Evolutionary conservation across 2,113 vertebrate genomes (phyloP), one percentile per base, ranked within the genome.

Genomic region (Gobiocypris rarus): DNA sequence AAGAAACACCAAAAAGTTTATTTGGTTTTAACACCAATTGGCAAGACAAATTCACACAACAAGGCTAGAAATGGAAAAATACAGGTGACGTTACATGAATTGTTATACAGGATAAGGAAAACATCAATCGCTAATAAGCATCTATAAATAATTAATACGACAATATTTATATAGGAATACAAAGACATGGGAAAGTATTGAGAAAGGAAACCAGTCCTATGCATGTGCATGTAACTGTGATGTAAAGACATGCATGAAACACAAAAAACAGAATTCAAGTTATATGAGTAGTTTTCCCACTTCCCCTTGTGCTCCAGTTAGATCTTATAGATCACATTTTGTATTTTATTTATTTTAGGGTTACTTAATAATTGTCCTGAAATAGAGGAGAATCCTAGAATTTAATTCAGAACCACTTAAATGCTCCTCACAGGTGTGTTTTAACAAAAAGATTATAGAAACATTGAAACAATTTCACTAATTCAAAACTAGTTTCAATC

Each of bases 111-210:
- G 88, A 92, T 86, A 91, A 76, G 56, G 79, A 91, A 85, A 82
- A 82, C 82, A 83, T 89, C 89, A 92, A 92, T 86, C 87, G 75
- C 86, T 91, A 88, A 90, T 89, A 82, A 88, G 86, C 87, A 76
- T 50, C 91, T 85, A 91, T 93, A 94, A 95, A 94, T 93, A 94
- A 88, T 90, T 89, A 93, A 80, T 80, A 67, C 91, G 90, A 91
- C 88, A 90, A 78, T 48, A 86, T 89, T 90, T 81, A 89, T 92
- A 89, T 90, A 91, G 17, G 86, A 75, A 91, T 82, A 87, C 84
- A 87, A 90, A 86, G 90, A 86, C 83, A 87, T 81, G 86, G 75
- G 88, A 31, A 73, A 54, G 41, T n/a, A 14, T 73, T 34, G 31
- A 76, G 50, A 28, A 86, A 83, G 88, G 85, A 90, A 91, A 87